Evolutionary conservation across 1,140 invertebrate species (phyloP), one percentile per base, ranked within the genome.

Genomic region (Mizuhopecten yessoensis): DNA sequence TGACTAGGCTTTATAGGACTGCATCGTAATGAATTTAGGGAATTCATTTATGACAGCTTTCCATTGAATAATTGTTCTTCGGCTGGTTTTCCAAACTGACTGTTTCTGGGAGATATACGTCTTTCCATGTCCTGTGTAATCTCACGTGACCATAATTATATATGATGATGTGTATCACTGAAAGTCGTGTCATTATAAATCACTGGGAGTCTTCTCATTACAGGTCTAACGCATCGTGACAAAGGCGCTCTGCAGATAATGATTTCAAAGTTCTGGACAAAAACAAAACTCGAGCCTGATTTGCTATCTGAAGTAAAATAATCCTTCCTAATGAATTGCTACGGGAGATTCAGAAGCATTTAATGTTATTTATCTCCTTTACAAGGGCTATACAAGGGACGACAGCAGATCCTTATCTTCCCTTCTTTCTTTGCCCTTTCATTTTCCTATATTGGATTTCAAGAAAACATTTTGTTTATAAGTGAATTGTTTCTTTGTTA

Each of bases 311-410:
- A 75, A 75, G 57, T 75, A 75, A 75, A 29, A n/a, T n/a, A 1
- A 75, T 75, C 57, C 23, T n/a, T 75, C 57, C 57, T 29, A 75
- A 75, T 75, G 57, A 75, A 75, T 75, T 75, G n/a, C 57, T 29
- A 5, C 57, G 3, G 2, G 42, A 45, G 42, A 45, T 45, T 45
- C 17, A 20, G 17, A 75, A 75, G n/a, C 57, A 17, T 75, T 75
- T 75, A 75, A 75, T 75, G 57, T 75, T n/a, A 75, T 75, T 75
- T n/a, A 75, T 75, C 57, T 75, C 57, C 5, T 5, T 23, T 29
- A 75, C 11, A 29, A 3, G 23, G 57, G 9, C 57, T 75, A 29
- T 5, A 29, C n/a, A 75, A 29, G 9, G n/a, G n/a, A 23, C 57
- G 23, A 29, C 23, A 75, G 9, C 17, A 5, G 57, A 75, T 75